Conservation (phyloP, 2,888 invertebrate genomes). For the Habrosyne pyritoides region DNA sequence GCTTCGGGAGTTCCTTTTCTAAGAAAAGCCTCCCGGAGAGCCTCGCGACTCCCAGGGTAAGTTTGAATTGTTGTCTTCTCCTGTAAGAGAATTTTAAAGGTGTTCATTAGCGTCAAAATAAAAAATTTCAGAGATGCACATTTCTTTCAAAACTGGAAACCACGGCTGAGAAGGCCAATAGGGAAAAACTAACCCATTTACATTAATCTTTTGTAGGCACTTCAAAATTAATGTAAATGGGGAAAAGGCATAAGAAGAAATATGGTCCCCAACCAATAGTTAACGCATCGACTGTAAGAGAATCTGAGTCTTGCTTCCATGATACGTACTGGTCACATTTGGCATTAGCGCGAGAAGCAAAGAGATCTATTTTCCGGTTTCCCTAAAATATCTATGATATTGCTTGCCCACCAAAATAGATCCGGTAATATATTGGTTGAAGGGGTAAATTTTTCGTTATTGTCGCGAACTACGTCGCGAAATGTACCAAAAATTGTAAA, state of each 20-base stretch:
- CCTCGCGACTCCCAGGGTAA: slow-evolving; percentile 8
- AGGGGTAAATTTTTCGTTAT: too few species aligned
- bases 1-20: slow-evolving; percentile 11
- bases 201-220: background rate
- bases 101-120: background rate
- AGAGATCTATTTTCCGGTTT: slow-evolving; percentile 11
- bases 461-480: too few species aligned
- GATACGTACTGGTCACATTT: background rate
- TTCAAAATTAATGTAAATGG: too few species aligned
- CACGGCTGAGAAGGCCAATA: slow-evolving; percentile 10
- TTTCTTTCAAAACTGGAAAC: slow-evolving; percentile 6
- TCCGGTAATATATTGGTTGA: too few species aligned
- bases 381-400: too few species aligned
- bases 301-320: background rate
- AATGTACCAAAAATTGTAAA: too few species aligned
- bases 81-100: slow-evolving; percentile 15
- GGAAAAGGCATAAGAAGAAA: too few species aligned
- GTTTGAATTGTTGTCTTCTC: too few species aligned
- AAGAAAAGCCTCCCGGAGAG: slow-evolving; percentile 19
- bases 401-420: too few species aligned
- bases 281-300: background rate
- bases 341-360: background rate
- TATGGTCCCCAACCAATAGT: background rate
- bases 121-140: background rate
- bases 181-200: slow-evolving; percentile 6